These are phyloP conservation scores for Pilophorus perplexus DNA, from an alignment of 2,888 invertebrate species.

Conservation along the genomic window DNA sequence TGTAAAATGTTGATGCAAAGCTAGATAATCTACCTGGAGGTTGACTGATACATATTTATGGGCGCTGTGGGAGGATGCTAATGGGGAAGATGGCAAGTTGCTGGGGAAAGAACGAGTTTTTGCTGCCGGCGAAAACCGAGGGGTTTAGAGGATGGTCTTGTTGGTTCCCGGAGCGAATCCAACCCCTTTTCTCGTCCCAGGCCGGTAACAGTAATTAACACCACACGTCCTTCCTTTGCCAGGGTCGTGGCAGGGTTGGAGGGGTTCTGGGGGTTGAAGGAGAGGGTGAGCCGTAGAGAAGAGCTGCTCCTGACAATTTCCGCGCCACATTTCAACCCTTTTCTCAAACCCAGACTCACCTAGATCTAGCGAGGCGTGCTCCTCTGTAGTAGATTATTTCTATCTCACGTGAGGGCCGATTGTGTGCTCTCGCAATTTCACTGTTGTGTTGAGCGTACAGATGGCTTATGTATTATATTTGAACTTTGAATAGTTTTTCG, in stretches of 20 bases:
- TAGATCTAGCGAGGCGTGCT: too few species aligned
- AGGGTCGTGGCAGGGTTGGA: background rate
- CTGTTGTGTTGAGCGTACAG: too few species aligned
- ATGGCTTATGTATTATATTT: too few species aligned
- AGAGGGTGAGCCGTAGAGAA: too few species aligned
- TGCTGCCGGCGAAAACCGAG: background rate
- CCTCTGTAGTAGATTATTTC: too few species aligned
- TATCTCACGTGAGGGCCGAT: too few species aligned
- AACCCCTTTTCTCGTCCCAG: background rate
- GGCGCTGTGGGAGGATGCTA: conserved; percentile 13
- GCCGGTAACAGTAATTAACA: conserved; percentile 9
- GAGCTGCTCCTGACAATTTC: background rate
- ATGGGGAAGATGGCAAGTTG: background rate
- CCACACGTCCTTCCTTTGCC: conserved; percentile 2
- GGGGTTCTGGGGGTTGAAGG: too few species aligned
- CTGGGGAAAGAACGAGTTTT: conserved; percentile 22
- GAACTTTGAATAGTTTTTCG: too few species aligned
- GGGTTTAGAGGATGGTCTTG: background rate
- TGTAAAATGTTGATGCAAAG: conserved; percentile 32
- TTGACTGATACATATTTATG: conserved; percentile 36
- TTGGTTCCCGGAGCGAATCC: conserved; percentile 1
- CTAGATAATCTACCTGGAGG: conserved; percentile 33
- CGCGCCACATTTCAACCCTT: background rate
- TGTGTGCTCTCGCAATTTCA: too few species aligned
- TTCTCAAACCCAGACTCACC: background rate